Base-by-base conservation (phyloP, 2,797 vertebrate genomes). In the Botia kubotai region DNA sequence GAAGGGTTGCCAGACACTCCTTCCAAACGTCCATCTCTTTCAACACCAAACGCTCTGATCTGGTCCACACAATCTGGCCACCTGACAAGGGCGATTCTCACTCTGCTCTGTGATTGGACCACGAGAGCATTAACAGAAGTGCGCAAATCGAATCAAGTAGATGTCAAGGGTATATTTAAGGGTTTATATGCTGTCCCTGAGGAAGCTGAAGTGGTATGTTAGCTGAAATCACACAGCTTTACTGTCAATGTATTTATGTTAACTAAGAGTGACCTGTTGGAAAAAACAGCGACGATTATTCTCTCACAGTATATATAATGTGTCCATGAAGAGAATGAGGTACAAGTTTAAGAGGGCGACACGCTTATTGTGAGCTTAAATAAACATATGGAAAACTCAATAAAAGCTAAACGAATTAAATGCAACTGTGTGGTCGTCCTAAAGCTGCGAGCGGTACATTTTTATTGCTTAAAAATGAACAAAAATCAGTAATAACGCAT, bases 201-300 rank as follows among this genome's bases (percentile, higher is more conserved):
- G 6, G 6, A 43, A 43, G 6, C 39, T 43, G 39, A 43, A 43
- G 39, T 43, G 39, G 8, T 33, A 33, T 43, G 39, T 43, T 43
- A 43, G 39, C 5, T 5, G 3, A 33, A 33, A 33, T 33, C 2
- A 43, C 39, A 43, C 0, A 43, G 39, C 39, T 43, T 43, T 17
- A 53, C 17, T 53, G 50, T 16, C 50, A 53, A 53, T 53, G 14
- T 53, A 53, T 17, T 17, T 14, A 16, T 53, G 14, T 16, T 53
- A 53, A 53, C 50, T 16, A 17, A 53, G 50, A 16, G 2, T 53
- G 50, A 17, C 50, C 50, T 58, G 23, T 21, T 29, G 12, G 11
- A 5, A 65, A 69, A 55, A 46, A 58, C 67, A 53, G 12, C 4
- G 23, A 16, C 39, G 58, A 73, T 82, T 80, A 83, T 39, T 73